A percentile compares a stretch with the other conserved stretches of the same genome.
Conservation (phyloP, 2,888 invertebrate species). For the Trissolcus brochymenae region DNA sequence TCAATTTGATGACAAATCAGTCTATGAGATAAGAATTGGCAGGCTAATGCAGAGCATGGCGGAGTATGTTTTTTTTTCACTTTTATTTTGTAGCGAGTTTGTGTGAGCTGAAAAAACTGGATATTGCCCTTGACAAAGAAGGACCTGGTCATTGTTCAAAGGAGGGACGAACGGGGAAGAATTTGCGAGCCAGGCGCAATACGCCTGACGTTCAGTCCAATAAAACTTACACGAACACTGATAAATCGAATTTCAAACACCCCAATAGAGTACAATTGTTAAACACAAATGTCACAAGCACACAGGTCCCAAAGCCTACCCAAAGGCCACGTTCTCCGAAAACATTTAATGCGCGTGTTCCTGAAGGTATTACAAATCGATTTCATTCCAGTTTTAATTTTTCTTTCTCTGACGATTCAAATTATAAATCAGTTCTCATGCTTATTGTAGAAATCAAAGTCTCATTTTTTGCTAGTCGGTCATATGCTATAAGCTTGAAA, state of each 20-base stretch:
- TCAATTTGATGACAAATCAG: neutral
- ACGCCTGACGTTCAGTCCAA: slow-evolving; percentile 66
- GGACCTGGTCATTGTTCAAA: slow-evolving; percentile 66
- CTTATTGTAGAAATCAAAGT: too few relatives aligned
- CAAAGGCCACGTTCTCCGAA: slow-evolving; percentile 71
- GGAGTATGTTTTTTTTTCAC: slow-evolving; percentile 70
- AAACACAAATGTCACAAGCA: slow-evolving; percentile 64
- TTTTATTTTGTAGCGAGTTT: slow-evolving; percentile 74
- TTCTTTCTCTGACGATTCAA: slow-evolving; percentile 20
- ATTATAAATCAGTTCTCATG: slow-evolving; percentile 11
- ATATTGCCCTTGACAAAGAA: slow-evolving; percentile 68
- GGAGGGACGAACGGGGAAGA: slow-evolving; percentile 67
- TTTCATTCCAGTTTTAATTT: slow-evolving; percentile 37
- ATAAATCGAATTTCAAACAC: slow-evolving; percentile 64
- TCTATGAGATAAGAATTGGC: slow-evolving; percentile 49
- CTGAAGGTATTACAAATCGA: slow-evolving; percentile 70
- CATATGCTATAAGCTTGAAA: too few relatives aligned
- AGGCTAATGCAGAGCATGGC: slow-evolving; percentile 71
- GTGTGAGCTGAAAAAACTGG: slow-evolving; percentile 75
- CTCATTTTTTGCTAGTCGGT: too few relatives aligned
- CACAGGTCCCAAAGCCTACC: slow-evolving; percentile 69
- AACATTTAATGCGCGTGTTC: slow-evolving; percentile 67
- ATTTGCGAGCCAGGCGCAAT: slow-evolving; percentile 69
- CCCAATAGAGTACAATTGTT: slow-evolving; percentile 69
- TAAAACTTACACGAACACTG: slow-evolving; percentile 65